Evolutionary conservation across 2,113 vertebrate genomes (phyloP), one percentile per base, ranked within the genome.

Genomic region (Gila orcuttii): DNA sequence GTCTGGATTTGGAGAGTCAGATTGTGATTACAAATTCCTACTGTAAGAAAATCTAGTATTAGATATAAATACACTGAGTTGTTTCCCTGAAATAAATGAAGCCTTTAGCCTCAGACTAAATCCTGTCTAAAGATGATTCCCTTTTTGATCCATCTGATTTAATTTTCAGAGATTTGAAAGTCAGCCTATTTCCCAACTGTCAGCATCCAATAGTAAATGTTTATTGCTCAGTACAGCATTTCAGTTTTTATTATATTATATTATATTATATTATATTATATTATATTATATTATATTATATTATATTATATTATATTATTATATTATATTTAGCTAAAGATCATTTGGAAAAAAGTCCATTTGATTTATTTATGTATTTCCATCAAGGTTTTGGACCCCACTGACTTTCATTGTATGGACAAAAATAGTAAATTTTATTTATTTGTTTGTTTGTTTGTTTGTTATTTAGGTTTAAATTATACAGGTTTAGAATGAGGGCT

Each of bases 81-180:
- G 28, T 79, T 68, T 68, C 42, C 62, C 60, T 33, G 10, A 69
- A 21, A 33, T 25, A 52, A 82, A 82, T 33, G 28, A 50, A 50
- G 3, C 19, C 25, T 77, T 77, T 77, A 77, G 74, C 25, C 28
- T 69, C 19, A 82, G 64, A 28, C 28, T 82, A 33, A 82, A 69
- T 69, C 64, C 64, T 55, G 47, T 36, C 45, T 36, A 69, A 82
- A 55, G 64, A 69, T 50, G 59, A 81, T 79, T 81, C 39, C 23
- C 42, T 15, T 75, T 81, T 66, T 81, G 17, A 66, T 81, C n/a
- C 13, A 9, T 82, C 6, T 69, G 21, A 33, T 31, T 82, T 52
- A 23, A 21, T 82, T 82, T 82, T 82, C 3, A 21, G 28, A 50
- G 71, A 75, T 75, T 75, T 75, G 39, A 50, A 47, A 17, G 13